A percentile compares a stretch with the other conserved stretches of the same genome.
phyloP scores from a whole-genome alignment of 2,888 invertebrate genomes.

The Antheraea yamamai region DNA sequence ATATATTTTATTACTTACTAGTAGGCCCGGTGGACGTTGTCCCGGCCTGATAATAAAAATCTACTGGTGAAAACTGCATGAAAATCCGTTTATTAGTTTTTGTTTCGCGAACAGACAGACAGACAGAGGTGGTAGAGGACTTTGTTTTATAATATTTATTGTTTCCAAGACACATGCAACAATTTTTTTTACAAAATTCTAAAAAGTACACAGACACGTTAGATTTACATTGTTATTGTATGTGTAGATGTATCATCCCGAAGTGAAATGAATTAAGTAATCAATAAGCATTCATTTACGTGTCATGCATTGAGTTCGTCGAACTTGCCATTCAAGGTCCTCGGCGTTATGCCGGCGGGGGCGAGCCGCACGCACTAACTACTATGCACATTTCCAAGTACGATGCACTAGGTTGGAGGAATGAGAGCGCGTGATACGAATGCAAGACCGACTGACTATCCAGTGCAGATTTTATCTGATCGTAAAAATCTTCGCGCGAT shows the following conservation, averaged over 20 bases:
- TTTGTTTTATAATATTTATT: too few relatives aligned
- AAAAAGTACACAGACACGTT: too few relatives aligned
- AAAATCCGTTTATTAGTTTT: too few relatives aligned
- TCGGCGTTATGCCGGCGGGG: constrained; percentile 18
- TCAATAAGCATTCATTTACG: constrained; percentile 61
- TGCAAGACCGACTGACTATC: constrained; percentile 57
- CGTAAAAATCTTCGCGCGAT: constrained; percentile 55
- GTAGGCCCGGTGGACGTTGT: too few relatives aligned
- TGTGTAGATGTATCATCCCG: constrained; percentile 31
- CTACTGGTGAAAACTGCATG: too few relatives aligned
- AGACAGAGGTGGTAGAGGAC: too few relatives aligned
- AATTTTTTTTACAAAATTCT: too few relatives aligned
- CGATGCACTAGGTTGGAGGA: constrained; percentile 74
- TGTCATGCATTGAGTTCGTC: constrained; percentile 59
- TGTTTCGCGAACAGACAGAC: too few relatives aligned
- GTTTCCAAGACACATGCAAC: too few relatives aligned
- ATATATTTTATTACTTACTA: too few relatives aligned
- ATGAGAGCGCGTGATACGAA: constrained; percentile 75
- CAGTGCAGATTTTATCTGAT: constrained; percentile 64
- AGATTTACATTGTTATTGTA: too few relatives aligned
- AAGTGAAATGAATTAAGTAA: constrained; percentile 52
- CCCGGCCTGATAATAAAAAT: too few relatives aligned
- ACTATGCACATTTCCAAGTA: constrained; percentile 71
- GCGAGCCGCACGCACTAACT: constrained; percentile 64
- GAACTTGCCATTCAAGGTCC: constrained; percentile 69